Conservation (phyloP, 2,888 invertebrate genomes). For the Julus scandinavius region DNA sequence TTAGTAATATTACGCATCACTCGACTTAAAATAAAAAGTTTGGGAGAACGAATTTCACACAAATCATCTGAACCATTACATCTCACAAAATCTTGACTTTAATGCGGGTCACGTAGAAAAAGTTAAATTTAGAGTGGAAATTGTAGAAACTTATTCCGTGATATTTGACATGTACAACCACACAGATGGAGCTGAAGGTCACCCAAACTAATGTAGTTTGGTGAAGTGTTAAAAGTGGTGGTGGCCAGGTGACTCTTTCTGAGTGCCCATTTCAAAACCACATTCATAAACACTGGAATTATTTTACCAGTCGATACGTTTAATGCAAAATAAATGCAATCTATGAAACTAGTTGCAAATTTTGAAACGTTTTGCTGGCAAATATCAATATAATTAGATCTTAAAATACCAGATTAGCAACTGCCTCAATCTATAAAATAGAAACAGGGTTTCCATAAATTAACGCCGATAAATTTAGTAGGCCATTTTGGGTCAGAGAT, state of each 20-base stretch:
- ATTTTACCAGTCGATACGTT: neutral
- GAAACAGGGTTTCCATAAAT: constrained; percentile 14
- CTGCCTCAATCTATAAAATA: neutral
- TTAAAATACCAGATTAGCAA: neutral
- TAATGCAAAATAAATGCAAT: neutral
- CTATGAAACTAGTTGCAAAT: neutral
- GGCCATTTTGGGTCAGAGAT: neutral
- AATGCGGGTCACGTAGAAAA: neutral
- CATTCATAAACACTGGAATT: neutral
- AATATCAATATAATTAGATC: neutral
- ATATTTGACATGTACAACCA: neutral
- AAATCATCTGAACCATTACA: neutral
- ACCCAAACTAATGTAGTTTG: neutral
- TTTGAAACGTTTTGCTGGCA: neutral
- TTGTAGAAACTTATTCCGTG: neutral
- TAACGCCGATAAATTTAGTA: neutral
- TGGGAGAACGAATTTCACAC: neutral
- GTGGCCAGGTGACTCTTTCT: neutral
- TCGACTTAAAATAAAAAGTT: neutral
- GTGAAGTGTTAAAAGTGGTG: neutral
- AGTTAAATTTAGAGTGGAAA: neutral
- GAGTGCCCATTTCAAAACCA: neutral
- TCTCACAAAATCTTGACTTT: neutral
- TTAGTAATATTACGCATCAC: neutral
- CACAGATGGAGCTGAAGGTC: neutral